A percentile compares a stretch with the other conserved stretches of the same genome.
Evolutionary conservation across 2,888 invertebrate species (phyloP).

Genomic region (Drosophila flavopinicola): DNA sequence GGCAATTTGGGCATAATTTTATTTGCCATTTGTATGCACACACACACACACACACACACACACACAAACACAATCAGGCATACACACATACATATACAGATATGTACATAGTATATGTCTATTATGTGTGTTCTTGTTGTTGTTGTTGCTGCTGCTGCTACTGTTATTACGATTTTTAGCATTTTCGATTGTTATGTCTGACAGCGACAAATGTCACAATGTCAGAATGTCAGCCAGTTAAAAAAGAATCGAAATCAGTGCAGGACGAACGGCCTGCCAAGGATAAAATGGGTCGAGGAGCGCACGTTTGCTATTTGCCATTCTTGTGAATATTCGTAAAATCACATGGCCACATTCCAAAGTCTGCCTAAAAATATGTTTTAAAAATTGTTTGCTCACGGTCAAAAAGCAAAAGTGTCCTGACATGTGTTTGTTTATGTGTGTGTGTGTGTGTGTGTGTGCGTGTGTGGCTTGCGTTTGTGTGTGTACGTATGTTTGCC

Average conservation of each 20-base stretch:
- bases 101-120: background rate
- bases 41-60: background rate
- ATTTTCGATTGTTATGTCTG: constrained; percentile 72
- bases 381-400: constrained; percentile 35
- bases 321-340: constrained; percentile 20
- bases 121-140: constrained; percentile 13
- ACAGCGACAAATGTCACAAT: constrained; percentile 73
- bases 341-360: constrained; percentile 20
- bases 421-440: background rate
- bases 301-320: constrained; percentile 31
- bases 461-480: constrained; percentile 1
- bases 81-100: background rate
- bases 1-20: constrained; percentile 60
- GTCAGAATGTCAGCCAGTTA: constrained; percentile 69
- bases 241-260: constrained; percentile 27
- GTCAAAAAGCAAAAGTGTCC: constrained; percentile 54
- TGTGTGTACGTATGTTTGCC: constrained; percentile 7
- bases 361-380: constrained; percentile 59
- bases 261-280: constrained; percentile 7
- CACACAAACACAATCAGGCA: background rate
- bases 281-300: background rate
- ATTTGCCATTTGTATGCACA: constrained; percentile 46
- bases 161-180: constrained; percentile 61
- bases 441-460: background rate
- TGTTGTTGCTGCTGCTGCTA: too few species aligned